phyloP scores from a whole-genome alignment of 2,888 invertebrate species.

The Drosophila prolongata region DNA sequence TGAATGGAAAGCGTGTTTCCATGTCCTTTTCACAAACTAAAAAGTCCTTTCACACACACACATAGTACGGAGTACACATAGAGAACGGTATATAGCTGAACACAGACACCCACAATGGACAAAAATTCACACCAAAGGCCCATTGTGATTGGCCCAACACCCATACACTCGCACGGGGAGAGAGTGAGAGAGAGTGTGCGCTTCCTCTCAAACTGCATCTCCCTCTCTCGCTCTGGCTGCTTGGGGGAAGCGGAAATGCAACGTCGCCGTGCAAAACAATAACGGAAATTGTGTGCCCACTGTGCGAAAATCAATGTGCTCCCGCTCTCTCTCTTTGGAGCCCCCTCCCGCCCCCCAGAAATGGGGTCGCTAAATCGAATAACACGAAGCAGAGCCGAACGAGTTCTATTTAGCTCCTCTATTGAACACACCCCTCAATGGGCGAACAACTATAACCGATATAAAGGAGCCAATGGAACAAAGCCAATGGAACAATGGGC shows the following conservation, averaged over 20 bases:
- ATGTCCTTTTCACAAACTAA: conserved; percentile 76
- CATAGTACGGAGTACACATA: conserved; percentile 30
- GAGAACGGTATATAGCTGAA: conserved; percentile 44
- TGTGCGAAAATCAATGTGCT: conserved; percentile 43
- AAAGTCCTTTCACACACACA: conserved; percentile 63
- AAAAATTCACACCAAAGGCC: conserved; percentile 83
- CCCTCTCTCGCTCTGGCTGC: conserved; percentile 47
- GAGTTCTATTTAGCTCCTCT: conserved; percentile 67
- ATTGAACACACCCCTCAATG: conserved; percentile 81
- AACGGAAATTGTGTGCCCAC: conserved; percentile 76
- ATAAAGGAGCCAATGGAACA: conserved; percentile 80
- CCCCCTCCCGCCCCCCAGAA: conserved; percentile 35
- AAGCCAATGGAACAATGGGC: conserved; percentile 67
- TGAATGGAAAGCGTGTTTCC: conserved; percentile 78
- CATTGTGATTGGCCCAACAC: conserved; percentile 84
- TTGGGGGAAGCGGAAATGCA: conserved; percentile 69
- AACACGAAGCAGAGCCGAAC: conserved; percentile 69
- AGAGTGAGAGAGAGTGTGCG: conserved; percentile 8
- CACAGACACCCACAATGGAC: conserved; percentile 59
- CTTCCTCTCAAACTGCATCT: conserved; percentile 11
- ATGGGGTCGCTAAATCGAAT: conserved; percentile 62
- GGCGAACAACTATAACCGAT: conserved; percentile 77
- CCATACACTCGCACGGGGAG: conserved; percentile 40
- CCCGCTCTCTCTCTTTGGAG: conserved; percentile 9
- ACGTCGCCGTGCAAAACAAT: conserved; percentile 72